Percentiles rank a stretch among this genome's conserved stretches.
Conservation (phyloP, 64 coral and sea anemone species). For the Platygyra sinensis region DNA sequence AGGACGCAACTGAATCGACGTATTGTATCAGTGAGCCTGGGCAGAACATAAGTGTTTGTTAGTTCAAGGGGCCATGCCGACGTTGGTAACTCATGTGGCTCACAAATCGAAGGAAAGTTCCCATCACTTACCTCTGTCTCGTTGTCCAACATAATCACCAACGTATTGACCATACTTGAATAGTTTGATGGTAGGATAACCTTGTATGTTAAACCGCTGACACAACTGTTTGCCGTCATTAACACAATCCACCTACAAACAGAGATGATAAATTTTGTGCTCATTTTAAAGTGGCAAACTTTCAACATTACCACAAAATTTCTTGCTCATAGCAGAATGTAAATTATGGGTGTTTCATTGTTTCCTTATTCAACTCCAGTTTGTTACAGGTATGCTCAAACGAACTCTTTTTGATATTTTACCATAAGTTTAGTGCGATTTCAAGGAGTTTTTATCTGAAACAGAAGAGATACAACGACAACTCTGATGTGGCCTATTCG, state of each 20-base stretch:
- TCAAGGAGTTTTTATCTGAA: no score
- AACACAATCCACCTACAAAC: slow-evolving; percentile 71
- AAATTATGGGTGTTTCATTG: no score
- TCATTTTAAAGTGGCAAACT: not conserved
- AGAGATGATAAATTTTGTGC: not conserved
- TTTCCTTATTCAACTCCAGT: no score
- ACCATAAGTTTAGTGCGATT: no score
- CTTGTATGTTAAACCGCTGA: slow-evolving; percentile 77
- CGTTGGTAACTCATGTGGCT: no score
- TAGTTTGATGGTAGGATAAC: slow-evolving; percentile 77
- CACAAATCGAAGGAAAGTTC: no score
- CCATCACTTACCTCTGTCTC: slow-evolving; percentile 47
- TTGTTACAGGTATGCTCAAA: no score
- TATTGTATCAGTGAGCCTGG: slow-evolving; percentile 76
- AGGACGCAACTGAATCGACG: slow-evolving; percentile 78
- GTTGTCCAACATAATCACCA: slow-evolving; percentile 83
- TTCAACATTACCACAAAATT: no score
- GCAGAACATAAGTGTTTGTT: not conserved
- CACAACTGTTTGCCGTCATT: slow-evolving; percentile 67
- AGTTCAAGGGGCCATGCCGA: not conserved
- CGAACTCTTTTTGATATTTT: no score
- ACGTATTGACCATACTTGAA: slow-evolving; percentile 81
- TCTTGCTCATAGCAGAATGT: no score
- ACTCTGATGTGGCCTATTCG: no score
- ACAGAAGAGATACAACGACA: no score